A percentile compares a stretch with the other conserved stretches of the same genome.
Evolutionary conservation across 2,888 invertebrate species (phyloP).

Genomic region (Ormyrus labotus): DNA sequence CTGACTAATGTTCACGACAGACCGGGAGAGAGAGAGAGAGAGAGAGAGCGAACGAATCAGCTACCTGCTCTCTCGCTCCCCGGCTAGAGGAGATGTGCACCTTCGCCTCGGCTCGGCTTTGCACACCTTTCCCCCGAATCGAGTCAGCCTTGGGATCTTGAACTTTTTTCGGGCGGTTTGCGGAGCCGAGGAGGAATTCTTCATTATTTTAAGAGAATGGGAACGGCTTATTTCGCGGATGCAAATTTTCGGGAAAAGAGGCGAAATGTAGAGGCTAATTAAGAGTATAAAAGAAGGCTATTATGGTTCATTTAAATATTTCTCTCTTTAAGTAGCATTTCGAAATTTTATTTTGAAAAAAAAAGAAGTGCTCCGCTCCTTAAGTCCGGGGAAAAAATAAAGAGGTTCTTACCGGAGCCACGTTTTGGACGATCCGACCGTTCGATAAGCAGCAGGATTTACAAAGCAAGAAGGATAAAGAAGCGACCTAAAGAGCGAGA

Average conservation of each 20-base stretch:
- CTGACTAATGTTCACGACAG: slow-evolving; percentile 69
- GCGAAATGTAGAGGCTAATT: background rate
- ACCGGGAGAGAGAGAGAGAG: slow-evolving; percentile 7
- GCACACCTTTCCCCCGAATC: slow-evolving; percentile 23
- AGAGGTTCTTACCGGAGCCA: slow-evolving; percentile 22
- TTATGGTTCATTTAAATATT: slow-evolving; percentile 40
- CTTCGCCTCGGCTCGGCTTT: slow-evolving; percentile 17
- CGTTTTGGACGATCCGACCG: slow-evolving; percentile 58
- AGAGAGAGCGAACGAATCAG: slow-evolving; percentile 12
- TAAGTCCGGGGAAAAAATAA: slow-evolving; percentile 2
- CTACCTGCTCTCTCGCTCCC: slow-evolving; percentile 43
- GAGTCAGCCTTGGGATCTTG: too few relatives aligned
- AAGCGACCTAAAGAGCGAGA: slow-evolving; percentile 47
- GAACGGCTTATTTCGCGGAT: too few relatives aligned
- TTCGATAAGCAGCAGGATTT: slow-evolving; percentile 59
- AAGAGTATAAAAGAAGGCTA: slow-evolving; percentile 11
- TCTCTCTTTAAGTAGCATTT: slow-evolving; percentile 16
- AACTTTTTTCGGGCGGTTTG: background rate
- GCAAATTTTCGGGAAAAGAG: too few relatives aligned
- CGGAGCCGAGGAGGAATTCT: background rate
- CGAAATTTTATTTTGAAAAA: slow-evolving; percentile 21
- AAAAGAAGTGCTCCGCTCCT: background rate
- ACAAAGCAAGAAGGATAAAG: slow-evolving; percentile 54
- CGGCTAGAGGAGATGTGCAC: slow-evolving; percentile 9
- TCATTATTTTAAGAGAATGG: too few relatives aligned